Conservation (phyloP, 2,797 vertebrate genomes). For the Sphenopsis melanotis region DNA sequence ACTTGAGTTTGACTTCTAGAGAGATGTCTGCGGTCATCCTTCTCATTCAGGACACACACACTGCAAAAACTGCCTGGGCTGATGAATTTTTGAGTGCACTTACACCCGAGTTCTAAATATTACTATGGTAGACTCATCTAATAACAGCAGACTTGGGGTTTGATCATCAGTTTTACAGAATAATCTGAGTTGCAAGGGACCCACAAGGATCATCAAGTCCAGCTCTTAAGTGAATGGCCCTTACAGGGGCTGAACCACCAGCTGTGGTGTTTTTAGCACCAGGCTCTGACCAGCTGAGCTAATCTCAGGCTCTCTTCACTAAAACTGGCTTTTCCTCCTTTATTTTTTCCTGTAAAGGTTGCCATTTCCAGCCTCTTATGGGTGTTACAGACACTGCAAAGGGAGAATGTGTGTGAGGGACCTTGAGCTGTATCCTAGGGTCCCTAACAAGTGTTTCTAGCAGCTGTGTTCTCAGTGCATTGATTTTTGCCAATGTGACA, state of each 20-base stretch:
- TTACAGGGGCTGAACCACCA: neutral
- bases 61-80: neutral
- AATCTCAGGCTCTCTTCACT: neutral
- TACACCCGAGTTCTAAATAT: neutral
- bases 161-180: neutral
- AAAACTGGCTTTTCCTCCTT: neutral
- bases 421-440: neutral
- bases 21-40: neutral
- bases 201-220: neutral
- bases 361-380: neutral
- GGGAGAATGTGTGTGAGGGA: neutral
- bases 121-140: neutral
- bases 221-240: neutral
- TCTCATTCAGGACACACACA: neutral
- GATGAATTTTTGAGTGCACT: neutral
- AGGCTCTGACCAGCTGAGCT: neutral
- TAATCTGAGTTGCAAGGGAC: neutral
- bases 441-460: neutral
- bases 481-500: neutral
- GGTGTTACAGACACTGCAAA: neutral
- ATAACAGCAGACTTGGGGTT: neutral
- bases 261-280: accelerated
- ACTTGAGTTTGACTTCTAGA: neutral
- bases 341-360: neutral
- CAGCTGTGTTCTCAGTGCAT: neutral